Base-by-base conservation (phyloP, 2,888 invertebrate genomes). In the Hylaea fasciaria region DNA sequence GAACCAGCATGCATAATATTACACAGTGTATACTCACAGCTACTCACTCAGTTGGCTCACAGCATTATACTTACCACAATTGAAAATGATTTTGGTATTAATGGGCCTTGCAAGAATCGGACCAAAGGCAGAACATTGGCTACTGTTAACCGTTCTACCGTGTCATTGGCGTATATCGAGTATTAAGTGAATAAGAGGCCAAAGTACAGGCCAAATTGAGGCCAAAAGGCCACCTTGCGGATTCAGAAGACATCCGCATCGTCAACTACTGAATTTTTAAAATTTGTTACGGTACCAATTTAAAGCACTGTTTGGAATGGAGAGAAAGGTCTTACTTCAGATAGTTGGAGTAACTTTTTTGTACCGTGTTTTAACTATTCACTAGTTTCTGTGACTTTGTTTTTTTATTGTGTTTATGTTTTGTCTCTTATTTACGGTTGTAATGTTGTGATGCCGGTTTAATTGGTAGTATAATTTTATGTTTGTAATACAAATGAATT, bases 161-260 rank as follows among this genome's bases (percentile, higher is more conserved):
- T 32, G 51, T 44, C 61, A 64, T 43, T 68, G 60, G 60, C 64
- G 64, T 61, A 64, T 57, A 62, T 63, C 56, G 58, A 40, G 55
- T 51, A 71, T 64, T 68, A 71, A 67, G 54, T 68, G 65, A 72
- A 71, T 72, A 69, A 71, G 61, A 72, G 72, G 59, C 68, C 64
- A 67, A 59, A 58, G 57, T 50, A 43, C 22, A 54, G 47, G 55
- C 57, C 62, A 54, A 62, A 64, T 46, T 50, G 50, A 45, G 51
- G 56, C 65, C 58, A 65, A 65, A 51, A 64, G 59, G 65, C 67
- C 61, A 63, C 62, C 61, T 67, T 48, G 65, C 43, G 61, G 51
- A 65, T 65, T 59, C 62, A 55, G 41, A 66, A 66, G 66, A 64
- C 48, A 61, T 59, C 64, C 57, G 65, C 57, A 66, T 53, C 47